Evolutionary conservation across 2,888 invertebrate genomes (phyloP).

Genomic region (Coelinius sp.): DNA sequence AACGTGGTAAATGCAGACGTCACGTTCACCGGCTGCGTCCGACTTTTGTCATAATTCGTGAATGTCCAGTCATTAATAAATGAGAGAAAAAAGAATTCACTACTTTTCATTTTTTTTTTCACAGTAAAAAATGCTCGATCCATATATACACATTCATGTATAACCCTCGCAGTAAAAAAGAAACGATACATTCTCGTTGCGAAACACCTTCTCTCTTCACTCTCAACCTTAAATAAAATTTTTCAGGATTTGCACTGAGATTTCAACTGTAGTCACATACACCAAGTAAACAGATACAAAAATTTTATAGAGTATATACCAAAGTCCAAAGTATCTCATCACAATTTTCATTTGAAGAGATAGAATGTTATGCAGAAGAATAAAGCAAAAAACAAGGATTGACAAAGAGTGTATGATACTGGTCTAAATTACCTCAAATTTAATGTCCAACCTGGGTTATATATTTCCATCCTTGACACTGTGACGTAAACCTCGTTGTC

Average conservation of each 20-base stretch:
- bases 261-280: conserved; percentile 4
- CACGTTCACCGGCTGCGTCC: conserved; percentile 35
- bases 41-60: conserved; percentile 39
- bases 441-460: neutral
- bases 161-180: neutral
- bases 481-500: conserved; percentile 22
- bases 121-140: neutral
- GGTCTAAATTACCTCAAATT: conserved; percentile 17
- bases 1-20: conserved; percentile 22
- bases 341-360: neutral
- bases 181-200: neutral
- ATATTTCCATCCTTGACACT: conserved; percentile 11
- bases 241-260: conserved; percentile 29
- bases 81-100: conserved; percentile 21
- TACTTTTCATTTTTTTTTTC: conserved; percentile 9
- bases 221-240: conserved; percentile 17
- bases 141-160: conserved; percentile 8
- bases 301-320: neutral
- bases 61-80: conserved; percentile 41
- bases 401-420: conserved; percentile 4
- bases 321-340: neutral
- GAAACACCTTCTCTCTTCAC: neutral
- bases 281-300: neutral
- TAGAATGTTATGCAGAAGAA: neutral
- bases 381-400: neutral